Base-by-base conservation (phyloP, 2,888 invertebrate species). In the Sclerodermus sp. region DNA sequence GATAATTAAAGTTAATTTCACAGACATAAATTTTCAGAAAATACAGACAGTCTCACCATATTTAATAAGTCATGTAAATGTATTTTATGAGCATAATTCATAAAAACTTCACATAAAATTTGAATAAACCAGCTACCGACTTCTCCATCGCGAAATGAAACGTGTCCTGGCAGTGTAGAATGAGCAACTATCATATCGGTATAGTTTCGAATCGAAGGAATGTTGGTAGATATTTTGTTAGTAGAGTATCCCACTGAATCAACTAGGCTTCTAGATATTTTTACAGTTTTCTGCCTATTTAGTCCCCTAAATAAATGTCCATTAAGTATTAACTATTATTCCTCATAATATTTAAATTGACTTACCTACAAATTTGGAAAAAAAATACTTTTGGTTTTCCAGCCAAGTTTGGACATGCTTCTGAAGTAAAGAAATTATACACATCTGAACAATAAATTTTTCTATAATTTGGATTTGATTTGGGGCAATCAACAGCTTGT, bases 111-210 rank as follows among this genome's bases (percentile, higher is more conserved):
- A 57, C 82, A 82, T 38, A 85, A 67, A 12, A 82, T 79, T 66
- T 84, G 84, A 42, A 85, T 80, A 56, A 83, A 84, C 85, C 85
- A 85, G 5, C 83, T 83, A 1, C 84, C 84, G 44, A 79, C 79
- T 45, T 70, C 64, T 23, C 71, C 79, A 62, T 83, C 83, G n/a
- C 84, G 70, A 77, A 82, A 83, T 1, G 84, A 80, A 53, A 79
- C 82, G 53, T 79, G 78, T 45, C 82, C 82, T 73, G 73, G 67
- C 30, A 75, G 51, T 5, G 83, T 83, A 13, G 84, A 81, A 61
- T 81, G 81, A 3, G 79, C 81, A 16, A 83, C 76, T 2, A 84
- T 67, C 62, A 81, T 82, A 68, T 85, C 84, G 4, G 82, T 80
- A 62, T 82, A 82, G 55, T 71, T 70, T 42, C 76, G 60, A 14